These are phyloP conservation scores for Malachius bipustulatus DNA, from an alignment of 2,888 invertebrate species.

Conservation along the genomic window DNA sequence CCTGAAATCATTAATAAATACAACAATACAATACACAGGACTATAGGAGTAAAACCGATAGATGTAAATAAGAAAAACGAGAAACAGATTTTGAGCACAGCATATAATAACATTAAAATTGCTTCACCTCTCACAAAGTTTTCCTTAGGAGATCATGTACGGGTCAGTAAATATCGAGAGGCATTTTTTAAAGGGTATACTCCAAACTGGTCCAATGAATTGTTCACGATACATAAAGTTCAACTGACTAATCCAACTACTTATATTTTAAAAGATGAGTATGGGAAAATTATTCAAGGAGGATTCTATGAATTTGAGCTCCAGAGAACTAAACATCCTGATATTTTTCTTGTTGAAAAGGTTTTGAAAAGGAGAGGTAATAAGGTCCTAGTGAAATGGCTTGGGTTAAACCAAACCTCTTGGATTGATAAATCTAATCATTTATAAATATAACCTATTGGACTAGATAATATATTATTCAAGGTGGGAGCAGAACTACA, in stretches of 20 bases:
- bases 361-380: conserved; percentile 19
- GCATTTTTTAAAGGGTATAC: conserved; percentile 28
- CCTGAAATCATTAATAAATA: conserved; percentile 10
- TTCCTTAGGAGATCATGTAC: conserved; percentile 24
- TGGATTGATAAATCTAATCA: no score
- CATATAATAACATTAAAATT: conserved; percentile 17
- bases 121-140: conserved; percentile 15
- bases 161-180: conserved; percentile 25
- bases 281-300: conserved; percentile 19
- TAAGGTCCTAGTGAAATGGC: conserved; percentile 21
- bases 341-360: conserved; percentile 24
- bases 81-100: conserved; percentile 12
- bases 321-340: conserved; percentile 18
- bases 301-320: conserved; percentile 24
- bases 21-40: conserved; percentile 12
- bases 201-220: conserved; percentile 28
- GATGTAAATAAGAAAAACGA: conserved; percentile 11
- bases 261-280: conserved; percentile 23
- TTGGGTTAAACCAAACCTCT: conserved; percentile 19
- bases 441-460: no score
- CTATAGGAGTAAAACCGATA: conserved; percentile 11
- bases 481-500: no score
- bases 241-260: conserved; percentile 25
- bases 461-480: no score
- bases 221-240: conserved; percentile 26